Evolutionary conservation across 1,140 invertebrate genomes (phyloP).

Genomic region (Mycetomoellerius zeteki): DNA sequence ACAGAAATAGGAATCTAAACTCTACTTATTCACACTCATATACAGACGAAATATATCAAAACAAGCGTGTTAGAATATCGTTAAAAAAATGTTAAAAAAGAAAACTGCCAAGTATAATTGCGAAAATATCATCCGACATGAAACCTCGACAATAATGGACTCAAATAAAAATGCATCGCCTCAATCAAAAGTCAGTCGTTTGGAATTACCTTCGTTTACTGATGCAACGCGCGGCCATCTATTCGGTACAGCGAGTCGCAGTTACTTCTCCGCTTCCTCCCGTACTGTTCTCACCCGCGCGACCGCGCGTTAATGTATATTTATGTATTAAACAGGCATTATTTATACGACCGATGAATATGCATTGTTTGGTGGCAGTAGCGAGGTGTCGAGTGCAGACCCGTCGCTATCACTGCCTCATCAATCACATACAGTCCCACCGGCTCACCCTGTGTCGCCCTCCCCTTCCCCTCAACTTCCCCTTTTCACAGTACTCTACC

Average conservation of each 20-base stretch:
- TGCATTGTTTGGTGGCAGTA: constrained; percentile 85
- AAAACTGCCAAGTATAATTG: neutral
- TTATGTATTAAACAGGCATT: constrained; percentile 87
- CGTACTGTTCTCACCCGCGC: neutral
- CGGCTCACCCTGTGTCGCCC: constrained; percentile 47
- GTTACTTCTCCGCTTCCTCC: neutral
- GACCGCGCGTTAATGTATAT: constrained; percentile 81
- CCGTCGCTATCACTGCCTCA: constrained; percentile 86
- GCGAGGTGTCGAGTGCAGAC: constrained; percentile 86
- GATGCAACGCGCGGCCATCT: constrained; percentile 8
- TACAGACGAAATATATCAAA: neutral
- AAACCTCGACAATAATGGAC: constrained; percentile 1
- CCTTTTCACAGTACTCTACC: constrained; percentile 28
- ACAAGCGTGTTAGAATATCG: constrained; percentile 6
- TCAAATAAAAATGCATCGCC: constrained; percentile 31
- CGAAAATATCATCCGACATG: neutral
- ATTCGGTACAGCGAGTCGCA: constrained; percentile 36
- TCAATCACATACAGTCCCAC: constrained; percentile 85
- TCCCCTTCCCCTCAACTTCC: constrained; percentile 42
- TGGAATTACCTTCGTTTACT: constrained; percentile 55
- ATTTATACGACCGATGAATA: constrained; percentile 86
- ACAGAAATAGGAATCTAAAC: neutral
- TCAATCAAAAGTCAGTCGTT: constrained; percentile 20
- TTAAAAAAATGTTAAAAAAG: constrained; percentile 2
- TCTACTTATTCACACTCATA: neutral